Evolutionary conservation across 2,888 invertebrate genomes (phyloP).

Genomic region (Empis stercorea): DNA sequence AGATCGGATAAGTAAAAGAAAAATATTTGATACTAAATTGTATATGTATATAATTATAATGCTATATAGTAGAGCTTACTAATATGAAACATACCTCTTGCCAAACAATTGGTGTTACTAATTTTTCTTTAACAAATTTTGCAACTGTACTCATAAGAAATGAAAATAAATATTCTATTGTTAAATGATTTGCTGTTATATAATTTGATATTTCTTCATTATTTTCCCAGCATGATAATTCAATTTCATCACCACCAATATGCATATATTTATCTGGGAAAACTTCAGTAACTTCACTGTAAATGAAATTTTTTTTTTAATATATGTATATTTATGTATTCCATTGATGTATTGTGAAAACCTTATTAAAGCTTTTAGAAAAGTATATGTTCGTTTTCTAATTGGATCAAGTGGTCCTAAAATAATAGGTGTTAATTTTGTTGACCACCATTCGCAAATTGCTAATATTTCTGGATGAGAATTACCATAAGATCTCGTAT

Average conservation of each 20-base stretch:
- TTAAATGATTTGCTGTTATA: constrained; percentile 41
- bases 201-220: constrained; percentile 51
- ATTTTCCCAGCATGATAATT: constrained; percentile 63
- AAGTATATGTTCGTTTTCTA: constrained; percentile 47
- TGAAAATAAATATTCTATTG: constrained; percentile 49
- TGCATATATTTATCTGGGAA: constrained; percentile 80
- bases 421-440: no score
- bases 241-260: constrained; percentile 86
- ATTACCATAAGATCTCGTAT: constrained; percentile 76
- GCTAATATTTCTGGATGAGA: constrained; percentile 63
- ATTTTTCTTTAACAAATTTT: constrained; percentile 38
- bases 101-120: constrained; percentile 55
- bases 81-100: no score
- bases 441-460: constrained; percentile 51
- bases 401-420: constrained; percentile 74
- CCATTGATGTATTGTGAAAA: no score
- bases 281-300: constrained; percentile 39
- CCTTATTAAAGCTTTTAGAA: constrained; percentile 55
- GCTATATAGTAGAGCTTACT: no score
- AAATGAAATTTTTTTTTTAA: background rate
- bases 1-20: no score
- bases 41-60: no score
- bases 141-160: constrained; percentile 52
- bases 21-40: background rate
- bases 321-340: no score